Conservation (phyloP, 2,113 vertebrate genomes). For the Thalassarche chlororhynchos region DNA sequence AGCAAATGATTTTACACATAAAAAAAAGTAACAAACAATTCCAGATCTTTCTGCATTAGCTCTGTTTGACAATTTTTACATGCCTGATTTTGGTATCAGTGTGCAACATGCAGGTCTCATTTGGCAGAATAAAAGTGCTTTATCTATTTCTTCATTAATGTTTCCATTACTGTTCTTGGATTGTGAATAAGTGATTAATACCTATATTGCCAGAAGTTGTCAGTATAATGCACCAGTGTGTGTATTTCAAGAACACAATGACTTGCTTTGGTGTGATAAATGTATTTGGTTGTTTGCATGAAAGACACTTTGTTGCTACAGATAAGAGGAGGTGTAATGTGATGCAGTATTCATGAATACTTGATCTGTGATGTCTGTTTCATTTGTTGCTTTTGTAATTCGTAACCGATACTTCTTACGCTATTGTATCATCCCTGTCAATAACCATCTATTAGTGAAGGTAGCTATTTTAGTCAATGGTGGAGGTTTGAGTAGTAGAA, state of each 20-base stretch:
- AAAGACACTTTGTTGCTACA: not conserved
- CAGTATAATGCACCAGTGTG: not conserved
- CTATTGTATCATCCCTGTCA: not conserved
- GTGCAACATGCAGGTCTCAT: not conserved
- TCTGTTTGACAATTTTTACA: not conserved
- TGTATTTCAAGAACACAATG: not conserved
- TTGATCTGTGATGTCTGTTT: not conserved
- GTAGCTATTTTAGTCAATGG: not conserved
- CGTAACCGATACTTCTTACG: not conserved
- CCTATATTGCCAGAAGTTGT: not conserved
- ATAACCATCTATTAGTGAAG: not conserved
- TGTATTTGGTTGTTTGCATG: not conserved
- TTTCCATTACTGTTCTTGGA: not conserved
- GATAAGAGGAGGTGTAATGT: conserved; percentile 21
- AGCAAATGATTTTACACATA: not conserved
- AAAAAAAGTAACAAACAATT: not conserved
- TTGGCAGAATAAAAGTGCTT: conserved; percentile 25
- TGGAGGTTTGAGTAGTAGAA: not conserved
- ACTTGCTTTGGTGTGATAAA: not conserved
- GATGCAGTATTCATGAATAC: not conserved
- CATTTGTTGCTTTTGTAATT: not conserved
- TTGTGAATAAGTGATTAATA: conserved; percentile 34
- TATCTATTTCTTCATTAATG: conserved; percentile 41
- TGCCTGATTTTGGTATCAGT: conserved; percentile 37
- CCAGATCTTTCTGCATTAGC: not conserved